Percentiles rank a stretch among this genome's conserved stretches.
Conservation (phyloP, 2,113 vertebrate genomes). For the Percina caprodes region DNA sequence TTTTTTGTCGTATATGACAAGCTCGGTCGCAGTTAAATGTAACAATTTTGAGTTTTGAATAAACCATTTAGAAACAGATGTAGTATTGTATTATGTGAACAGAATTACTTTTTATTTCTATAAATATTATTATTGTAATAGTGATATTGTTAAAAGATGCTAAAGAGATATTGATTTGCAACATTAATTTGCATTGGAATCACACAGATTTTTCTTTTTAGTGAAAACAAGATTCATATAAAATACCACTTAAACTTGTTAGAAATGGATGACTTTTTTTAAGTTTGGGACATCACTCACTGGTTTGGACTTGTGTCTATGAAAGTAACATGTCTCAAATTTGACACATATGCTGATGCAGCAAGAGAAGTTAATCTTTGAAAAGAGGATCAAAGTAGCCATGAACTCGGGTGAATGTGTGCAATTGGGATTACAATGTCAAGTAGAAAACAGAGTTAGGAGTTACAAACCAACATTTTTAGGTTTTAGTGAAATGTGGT, state of each 20-base stretch:
- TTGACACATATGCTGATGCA: conserved; percentile 52
- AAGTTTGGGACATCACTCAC: not conserved
- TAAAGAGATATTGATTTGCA: not conserved
- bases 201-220: not conserved
- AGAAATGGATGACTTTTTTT: not conserved
- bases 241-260: not conserved
- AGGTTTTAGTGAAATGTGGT: not conserved
- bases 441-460: conserved; percentile 1
- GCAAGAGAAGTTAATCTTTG: conserved; percentile 31
- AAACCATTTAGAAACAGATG: no score
- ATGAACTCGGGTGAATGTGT: not conserved
- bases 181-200: not conserved
- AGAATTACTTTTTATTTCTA: no score
- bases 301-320: not conserved
- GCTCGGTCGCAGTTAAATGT: no score
- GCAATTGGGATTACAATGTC: conserved; percentile 21
- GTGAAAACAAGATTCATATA: not conserved
- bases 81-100: no score
- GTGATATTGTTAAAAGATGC: not conserved
- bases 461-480: not conserved
- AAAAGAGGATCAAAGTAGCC: not conserved
- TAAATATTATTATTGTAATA: no score
- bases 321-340: conserved; percentile 26
- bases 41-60: no score
- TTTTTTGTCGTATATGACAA: no score